Evolutionary conservation across 1,140 invertebrate genomes (phyloP), one percentile per base, ranked within the genome.

Genomic region (Triops cancriformis): DNA sequence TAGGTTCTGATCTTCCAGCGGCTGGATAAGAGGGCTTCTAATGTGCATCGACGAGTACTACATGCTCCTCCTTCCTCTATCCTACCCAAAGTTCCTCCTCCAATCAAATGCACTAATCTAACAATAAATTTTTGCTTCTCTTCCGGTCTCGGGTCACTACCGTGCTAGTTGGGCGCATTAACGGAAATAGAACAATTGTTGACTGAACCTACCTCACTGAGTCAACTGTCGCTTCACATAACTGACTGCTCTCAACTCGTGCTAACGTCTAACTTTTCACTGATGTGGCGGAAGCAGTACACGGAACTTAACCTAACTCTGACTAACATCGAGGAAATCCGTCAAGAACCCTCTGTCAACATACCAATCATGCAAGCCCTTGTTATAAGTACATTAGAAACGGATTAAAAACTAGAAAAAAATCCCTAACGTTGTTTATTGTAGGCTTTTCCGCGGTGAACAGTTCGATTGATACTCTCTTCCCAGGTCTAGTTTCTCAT

Each of bases 381-480:
- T 10, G 18, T 18, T 23, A 64, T 64, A n/a, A 64, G 51, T 64
- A 64, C 51, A 23, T 18, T n/a, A 64, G 18, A 64, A 64, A 18
- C 18, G 1, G 31, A 2, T 7, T 37, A 7, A 37, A 64, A 64
- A 18, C 9, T 14, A 23, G 51, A 23, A 23, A 23, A 64, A 64
- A 64, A 64, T 12, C 6, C 11, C 18, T 12, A 64, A 6, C 18
- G 10, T 18, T 1, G 10, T 64, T 64, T 64, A 1, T 14, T 64
- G 6, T 64, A 64, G 51, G 3, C 23, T 31, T 76, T 42, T 26
- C 37, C 7, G 23, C 31, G 11, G 18, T 26, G 37, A 26, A 41
- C 14, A 43, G 74, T 76, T 76, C 74, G 12, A 76, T 76, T 26
- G 74, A 76, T 3, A 41, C 26, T 14, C 37, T 76, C 28, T 42